Percentiles rank a stretch among this genome's conserved stretches.
Evolutionary conservation across 35 echinoderm and acorn worm species (phyloP).

Genomic region (Chiridota heheva): DNA sequence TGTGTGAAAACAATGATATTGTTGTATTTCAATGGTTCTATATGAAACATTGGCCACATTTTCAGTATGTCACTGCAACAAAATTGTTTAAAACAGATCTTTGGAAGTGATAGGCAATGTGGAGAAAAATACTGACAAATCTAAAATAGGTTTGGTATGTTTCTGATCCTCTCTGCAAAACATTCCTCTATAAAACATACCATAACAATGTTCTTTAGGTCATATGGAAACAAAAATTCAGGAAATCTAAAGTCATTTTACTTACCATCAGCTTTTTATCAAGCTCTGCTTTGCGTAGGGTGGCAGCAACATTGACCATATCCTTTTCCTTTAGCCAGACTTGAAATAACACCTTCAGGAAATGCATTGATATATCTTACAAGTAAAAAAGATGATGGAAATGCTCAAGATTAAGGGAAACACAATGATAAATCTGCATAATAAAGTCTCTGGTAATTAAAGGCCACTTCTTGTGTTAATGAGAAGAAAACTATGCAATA

Average conservation of each 20-base stretch:
- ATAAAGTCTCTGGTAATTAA: too few relatives aligned
- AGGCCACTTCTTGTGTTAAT: constrained; percentile 64
- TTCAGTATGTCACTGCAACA: not conserved
- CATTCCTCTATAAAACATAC: not conserved
- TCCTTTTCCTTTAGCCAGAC: constrained; percentile 78
- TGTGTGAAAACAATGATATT: not conserved
- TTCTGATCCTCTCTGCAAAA: not conserved
- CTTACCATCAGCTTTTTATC: constrained; percentile 90
- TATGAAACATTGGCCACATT: not conserved
- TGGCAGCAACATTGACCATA: constrained; percentile 61
- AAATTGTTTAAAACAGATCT: not conserved
- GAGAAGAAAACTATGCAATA: not conserved
- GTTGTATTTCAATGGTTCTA: not conserved
- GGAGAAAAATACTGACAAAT: not conserved
- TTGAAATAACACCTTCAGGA: constrained; percentile 60
- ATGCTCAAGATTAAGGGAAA: too few relatives aligned
- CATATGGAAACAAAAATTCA: not conserved
- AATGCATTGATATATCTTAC: too few relatives aligned
- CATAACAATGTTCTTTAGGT: not conserved
- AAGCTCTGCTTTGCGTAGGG: constrained; percentile 73
- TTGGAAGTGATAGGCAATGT: not conserved
- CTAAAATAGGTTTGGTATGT: not conserved
- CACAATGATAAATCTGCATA: too few relatives aligned
- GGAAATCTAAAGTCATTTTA: not conserved
- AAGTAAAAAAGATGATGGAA: too few relatives aligned